phyloP scores from a whole-genome alignment of 2,888 invertebrate species.

The Drosophila prolongata region DNA sequence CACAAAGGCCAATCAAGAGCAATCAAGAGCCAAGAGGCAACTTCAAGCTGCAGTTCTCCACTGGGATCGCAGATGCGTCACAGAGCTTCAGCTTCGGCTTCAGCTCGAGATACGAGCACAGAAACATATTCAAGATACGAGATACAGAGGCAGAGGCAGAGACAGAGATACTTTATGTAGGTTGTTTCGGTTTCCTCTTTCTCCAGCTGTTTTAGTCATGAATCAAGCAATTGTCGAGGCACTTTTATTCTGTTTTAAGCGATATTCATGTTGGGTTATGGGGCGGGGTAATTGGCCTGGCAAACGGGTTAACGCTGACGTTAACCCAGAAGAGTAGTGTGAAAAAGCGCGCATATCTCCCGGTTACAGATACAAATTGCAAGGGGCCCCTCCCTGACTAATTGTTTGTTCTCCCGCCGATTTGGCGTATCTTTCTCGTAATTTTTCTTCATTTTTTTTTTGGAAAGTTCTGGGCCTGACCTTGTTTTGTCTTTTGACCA shows the following conservation, averaged over 20 bases:
- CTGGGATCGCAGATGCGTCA: slow-evolving; percentile 37
- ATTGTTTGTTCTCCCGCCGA: slow-evolving; percentile 45
- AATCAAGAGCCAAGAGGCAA: slow-evolving; percentile 31
- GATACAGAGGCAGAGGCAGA: slow-evolving; percentile 21
- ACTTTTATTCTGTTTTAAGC: slow-evolving; percentile 45
- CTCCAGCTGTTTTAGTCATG: slow-evolving; percentile 51
- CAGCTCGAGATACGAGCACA: slow-evolving; percentile 13
- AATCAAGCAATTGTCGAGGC: slow-evolving; percentile 69
- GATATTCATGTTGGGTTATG: slow-evolving; percentile 54
- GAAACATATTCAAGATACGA: slow-evolving; percentile 20
- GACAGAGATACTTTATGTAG: slow-evolving; percentile 41
- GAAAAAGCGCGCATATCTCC: slow-evolving; percentile 33
- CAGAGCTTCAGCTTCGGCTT: background rate
- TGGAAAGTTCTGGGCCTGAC: slow-evolving; percentile 72
- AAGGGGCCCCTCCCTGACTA: slow-evolving; percentile 41
- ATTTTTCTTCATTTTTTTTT: slow-evolving; percentile 35
- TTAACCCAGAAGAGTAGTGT: slow-evolving; percentile 37
- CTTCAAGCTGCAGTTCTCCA: slow-evolving; percentile 29
- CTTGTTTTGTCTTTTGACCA: slow-evolving; percentile 49
- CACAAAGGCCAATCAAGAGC: slow-evolving; percentile 37
- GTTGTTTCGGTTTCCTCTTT: slow-evolving; percentile 32
- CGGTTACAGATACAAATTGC: slow-evolving; percentile 39
- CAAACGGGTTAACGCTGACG: slow-evolving; percentile 53
- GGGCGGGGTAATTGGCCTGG: slow-evolving; percentile 71
- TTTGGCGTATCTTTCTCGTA: slow-evolving; percentile 23